Evolutionary conservation across 2,113 vertebrate genomes (phyloP).

Genomic region (Shinisaurus crocodilurus): DNA sequence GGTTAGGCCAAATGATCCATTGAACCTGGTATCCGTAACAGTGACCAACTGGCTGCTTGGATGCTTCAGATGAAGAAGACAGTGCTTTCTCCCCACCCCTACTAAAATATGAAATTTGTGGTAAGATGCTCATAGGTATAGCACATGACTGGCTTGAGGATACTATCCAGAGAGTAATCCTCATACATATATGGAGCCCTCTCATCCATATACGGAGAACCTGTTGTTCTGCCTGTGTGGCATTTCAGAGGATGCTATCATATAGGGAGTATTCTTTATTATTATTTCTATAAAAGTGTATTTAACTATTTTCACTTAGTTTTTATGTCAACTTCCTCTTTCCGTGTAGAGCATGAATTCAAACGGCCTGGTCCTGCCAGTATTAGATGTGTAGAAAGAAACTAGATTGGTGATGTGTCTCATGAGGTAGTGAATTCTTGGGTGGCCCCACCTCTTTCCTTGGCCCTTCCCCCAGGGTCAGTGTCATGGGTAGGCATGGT

Average conservation of each 20-base stretch:
- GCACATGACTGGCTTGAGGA: not conserved
- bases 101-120: not conserved
- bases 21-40: not conserved
- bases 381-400: too few species aligned
- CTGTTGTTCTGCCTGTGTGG: not conserved
- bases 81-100: not conserved
- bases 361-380: not conserved
- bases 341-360: not conserved
- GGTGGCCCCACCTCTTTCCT: too few species aligned
- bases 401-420: not conserved
- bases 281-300: not conserved
- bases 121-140: not conserved
- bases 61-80: not conserved
- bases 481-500: too few species aligned
- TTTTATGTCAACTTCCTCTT: not conserved
- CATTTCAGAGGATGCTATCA: not conserved
- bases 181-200: not conserved
- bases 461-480: too few species aligned
- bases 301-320: not conserved
- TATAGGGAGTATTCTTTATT: not conserved
- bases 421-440: not conserved
- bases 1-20: not conserved
- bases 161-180: not conserved
- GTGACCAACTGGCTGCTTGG: not conserved
- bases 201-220: not conserved